A percentile compares a stretch with the other conserved stretches of the same genome.
These are phyloP conservation scores for Rhizoglyphus robini DNA, from an alignment of 1,140 invertebrate genomes.

Conservation along the genomic window DNA sequence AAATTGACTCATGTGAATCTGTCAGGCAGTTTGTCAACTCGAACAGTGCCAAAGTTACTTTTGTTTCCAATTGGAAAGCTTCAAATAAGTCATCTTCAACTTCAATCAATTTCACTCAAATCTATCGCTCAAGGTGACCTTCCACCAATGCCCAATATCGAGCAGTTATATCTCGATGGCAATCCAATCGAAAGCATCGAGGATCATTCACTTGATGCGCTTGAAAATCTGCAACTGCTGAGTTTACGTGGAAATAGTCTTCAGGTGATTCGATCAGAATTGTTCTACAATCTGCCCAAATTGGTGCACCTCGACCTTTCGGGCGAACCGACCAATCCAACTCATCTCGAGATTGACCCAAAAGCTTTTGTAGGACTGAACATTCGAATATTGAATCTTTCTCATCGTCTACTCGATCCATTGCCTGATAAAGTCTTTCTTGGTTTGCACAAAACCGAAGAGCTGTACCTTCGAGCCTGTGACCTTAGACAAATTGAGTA, in stretches of 20 bases:
- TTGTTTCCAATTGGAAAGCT: slow-evolving; percentile 14
- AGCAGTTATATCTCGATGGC: slow-evolving; percentile 1
- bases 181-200: slow-evolving; percentile 18
- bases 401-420: slow-evolving; percentile 9
- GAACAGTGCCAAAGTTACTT: slow-evolving; percentile 12
- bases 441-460: slow-evolving; percentile 18
- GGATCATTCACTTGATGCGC: slow-evolving; percentile 11
- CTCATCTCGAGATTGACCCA: background rate
- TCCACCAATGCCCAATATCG: slow-evolving; percentile 21
- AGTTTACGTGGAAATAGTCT: slow-evolving; percentile 19
- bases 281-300: slow-evolving; percentile 17
- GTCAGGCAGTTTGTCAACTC: background rate
- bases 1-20: slow-evolving; percentile 9
- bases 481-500: slow-evolving; percentile 18
- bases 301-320: slow-evolving; percentile 13
- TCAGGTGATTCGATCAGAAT: background rate
- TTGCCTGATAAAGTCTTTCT: slow-evolving; percentile 17
- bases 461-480: slow-evolving; percentile 19
- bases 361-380: slow-evolving; percentile 16
- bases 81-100: slow-evolving; percentile 5
- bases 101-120: background rate
- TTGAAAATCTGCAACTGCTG: slow-evolving; percentile 3
- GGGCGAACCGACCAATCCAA: background rate
- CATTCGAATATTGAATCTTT: slow-evolving; percentile 19
- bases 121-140: background rate